Evolutionary conservation across 2,797 vertebrate genomes (phyloP), one percentile per base, ranked within the genome.

Genomic region (Onychomys torridus): DNA sequence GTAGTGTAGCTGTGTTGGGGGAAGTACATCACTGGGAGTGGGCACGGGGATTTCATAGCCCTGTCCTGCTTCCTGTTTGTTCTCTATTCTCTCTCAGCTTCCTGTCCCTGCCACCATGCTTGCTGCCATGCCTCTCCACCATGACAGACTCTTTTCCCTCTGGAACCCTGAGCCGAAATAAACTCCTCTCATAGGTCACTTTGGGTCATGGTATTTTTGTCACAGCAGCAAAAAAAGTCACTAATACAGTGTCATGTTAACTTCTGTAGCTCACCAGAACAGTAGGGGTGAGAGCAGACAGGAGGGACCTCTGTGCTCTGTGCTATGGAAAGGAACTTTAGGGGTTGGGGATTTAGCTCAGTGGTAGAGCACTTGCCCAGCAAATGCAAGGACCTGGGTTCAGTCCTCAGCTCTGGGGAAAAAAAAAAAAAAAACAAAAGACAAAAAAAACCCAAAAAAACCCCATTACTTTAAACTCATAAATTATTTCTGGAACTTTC

Each of bases 211-310:
- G 14, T 34, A 37, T 40, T 27, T 59, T 57, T 81, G 11, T 40
- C 79, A 43, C 14, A 40, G 79, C 79, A 61, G 29, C 40, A 40
- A 57, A 61, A 61, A 40, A 61, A 40, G 37, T 40, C 29, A 16
- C 79, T 43, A 43, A 83, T 43, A 59, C 37, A 19, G 37, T 61
- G 25, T 4, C 0, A 34, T 0, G 11, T 67, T 40, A 29, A 77
- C 79, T 34, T 21, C n/a, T 32, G 13, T 21, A 10, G 46, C 19
- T 76, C 49, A 46, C 10, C 32, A 34, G 49, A 4, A 7, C 16
- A 0, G 2, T 9, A n/a, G n/a, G 43, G 6, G 37, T 0, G 2
- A 46, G 29, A 55, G 5, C 1, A 8, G 14, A 16, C 34, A 78
- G 32, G 1, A 19, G 34, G 16, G 1, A 46, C 82, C 21, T 34